Base-by-base conservation (phyloP, 2,888 invertebrate species). In the Lochmaea crataegi region DNA sequence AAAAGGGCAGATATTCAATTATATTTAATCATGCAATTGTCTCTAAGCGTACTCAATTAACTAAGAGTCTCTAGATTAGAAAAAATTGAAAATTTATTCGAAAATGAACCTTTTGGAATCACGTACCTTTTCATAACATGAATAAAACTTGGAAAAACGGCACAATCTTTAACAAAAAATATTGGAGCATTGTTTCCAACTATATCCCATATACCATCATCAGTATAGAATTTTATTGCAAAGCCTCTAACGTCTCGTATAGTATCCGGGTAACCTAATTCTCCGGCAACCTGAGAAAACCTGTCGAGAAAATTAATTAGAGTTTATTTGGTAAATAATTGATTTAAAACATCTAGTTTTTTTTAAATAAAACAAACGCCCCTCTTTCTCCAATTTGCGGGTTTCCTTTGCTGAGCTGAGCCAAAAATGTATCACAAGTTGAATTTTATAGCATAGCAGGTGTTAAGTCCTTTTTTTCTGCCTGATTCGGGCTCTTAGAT, bases 131-230 rank as follows among this genome's bases (percentile, higher is more conserved):
- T 99, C 86, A 98, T 96, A 0, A 97, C 95, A 86, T 98, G 98
- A 80, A 99, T 96, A 83, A 99, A 97, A 84, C 94, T 96, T 9
- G 98, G 96, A 87, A 99, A 99, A 67, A 95, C 87, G 4, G 94
- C 89, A 2, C 97, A 94, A 86, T 98, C 98, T 70, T 96, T 91
- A 80, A 98, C 91, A 86, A 97, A 97, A 88, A 97, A 97, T 71
- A 97, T 91, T 0, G 97, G 97, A 0, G 96, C 96, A 86, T 97
- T 97, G 85, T 94, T 95, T 10, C 97, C 97, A 42, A 96, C 96
- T 77, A 97, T 87, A 88, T 98, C 97, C 97, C 97, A 96, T 82
- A 94, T 93, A 61, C 96, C 96, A 82, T 96, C 95, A 77, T 96
- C 95, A 0, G 96, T 95, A 86, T 98, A 97, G 85, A 97, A 96